A percentile compares a stretch with the other conserved stretches of the same genome.
Evolutionary conservation across 23 tunicate genomes (phyloP).

Genomic region (Styela clava): DNA sequence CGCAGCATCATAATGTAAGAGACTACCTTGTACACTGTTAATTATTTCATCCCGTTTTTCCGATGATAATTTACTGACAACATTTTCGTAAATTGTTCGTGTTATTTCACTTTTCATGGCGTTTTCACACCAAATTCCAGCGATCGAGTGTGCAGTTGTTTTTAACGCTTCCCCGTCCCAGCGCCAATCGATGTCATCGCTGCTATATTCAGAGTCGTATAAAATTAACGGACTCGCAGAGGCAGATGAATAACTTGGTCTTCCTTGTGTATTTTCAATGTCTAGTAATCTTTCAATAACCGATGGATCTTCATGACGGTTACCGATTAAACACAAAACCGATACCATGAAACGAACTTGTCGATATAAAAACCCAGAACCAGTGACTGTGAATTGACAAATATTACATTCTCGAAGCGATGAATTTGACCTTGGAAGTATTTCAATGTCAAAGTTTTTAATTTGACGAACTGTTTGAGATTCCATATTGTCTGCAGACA

Average conservation of each 20-base stretch:
- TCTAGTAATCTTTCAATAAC: slow-evolving; percentile 45
- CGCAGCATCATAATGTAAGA: not conserved
- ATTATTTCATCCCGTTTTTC: not conserved
- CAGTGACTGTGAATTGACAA: slow-evolving; percentile 47
- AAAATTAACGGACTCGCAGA: slow-evolving; percentile 33
- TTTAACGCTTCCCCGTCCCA: slow-evolving; percentile 51
- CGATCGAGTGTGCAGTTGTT: slow-evolving; percentile 27
- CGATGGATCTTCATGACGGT: slow-evolving; percentile 6
- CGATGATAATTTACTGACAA: not conserved
- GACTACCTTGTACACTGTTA: not conserved
- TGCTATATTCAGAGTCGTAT: slow-evolving; percentile 42
- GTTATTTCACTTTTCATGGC: slow-evolving; percentile 33
- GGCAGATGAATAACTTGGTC: slow-evolving; percentile 10
- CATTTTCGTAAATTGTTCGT: not conserved
- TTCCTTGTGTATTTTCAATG: slow-evolving; percentile 39
- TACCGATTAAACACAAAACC: slow-evolving; percentile 31
- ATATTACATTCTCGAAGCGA: slow-evolving; percentile 23
- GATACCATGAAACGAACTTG: slow-evolving; percentile 57
- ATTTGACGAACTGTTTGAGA: not conserved
- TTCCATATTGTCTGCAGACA: slow-evolving; percentile 30
- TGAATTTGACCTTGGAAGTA: not conserved
- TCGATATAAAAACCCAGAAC: slow-evolving; percentile 36
- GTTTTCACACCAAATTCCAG: slow-evolving; percentile 15
- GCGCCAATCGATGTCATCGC: slow-evolving; percentile 60
- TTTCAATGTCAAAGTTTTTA: slow-evolving; percentile 8